Base-by-base conservation (phyloP, 2,797 vertebrate genomes). In the Thamnophis elegans region DNA sequence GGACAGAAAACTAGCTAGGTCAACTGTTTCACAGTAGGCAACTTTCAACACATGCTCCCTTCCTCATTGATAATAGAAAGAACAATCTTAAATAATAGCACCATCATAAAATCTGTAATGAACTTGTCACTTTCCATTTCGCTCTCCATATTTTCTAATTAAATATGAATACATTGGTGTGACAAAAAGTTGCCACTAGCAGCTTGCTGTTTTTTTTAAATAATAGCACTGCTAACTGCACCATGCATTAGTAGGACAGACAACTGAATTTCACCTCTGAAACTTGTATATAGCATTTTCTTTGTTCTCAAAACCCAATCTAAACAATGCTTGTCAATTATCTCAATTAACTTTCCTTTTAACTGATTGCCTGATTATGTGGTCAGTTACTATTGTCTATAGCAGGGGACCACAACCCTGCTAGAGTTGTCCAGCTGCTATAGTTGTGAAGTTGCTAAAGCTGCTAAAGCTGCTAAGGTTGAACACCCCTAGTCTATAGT, bases 91-190 rank as follows among this genome's bases (percentile, higher is more conserved):
- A 60, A 93, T 7, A 73, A 14, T 3, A 59, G 62, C 20, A 59
- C 36, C 8, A 82, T 13, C 85, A 53, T 22, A 60, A 32, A 36
- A 28, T 10, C 56, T 51, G 16, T 47, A 88, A 78, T 7, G 55
- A 36, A 26, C 26, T 32, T 55, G 58, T 60, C n/a, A 26, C 32
- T 32, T 47, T 51, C n/a, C 47, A 88, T 54, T 90, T 58, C 53
- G 55, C 2, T 54, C 42, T 32, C 47, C 65, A 55, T 62, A 28
- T 88, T 87, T 36, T 90, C 55, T 62, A 78, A 78, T 93, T 90
- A 82, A 88, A 93, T 54, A 51, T 47, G 78, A 91, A 82, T 85
- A 88, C 32, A 56, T 68, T 86, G 25, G 25, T 90, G 26, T 90
- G 85, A 60, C 89, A 56, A 86, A 88, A 90, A n/a, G 28, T 53